Evolutionary conservation across 1,140 invertebrate genomes (phyloP).

Genomic region (roundworm (Caenorhabditis elegans)): WBcel235 BX284605.5:15547501-15548000

Average conservation of each 20-base stretch:
- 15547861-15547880: conserved; percentile 71
- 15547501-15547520: neutral
- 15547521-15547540: neutral
- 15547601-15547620: neutral
- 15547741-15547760: no score
- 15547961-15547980: no score
- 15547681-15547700: no score
- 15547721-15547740: no score
- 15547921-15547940: conserved; percentile 88
- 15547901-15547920: conserved; percentile 85
- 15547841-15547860: no score
- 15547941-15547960: conserved; percentile 77
- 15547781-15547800: no score
- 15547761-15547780: no score
- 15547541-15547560: neutral
- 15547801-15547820: no score
- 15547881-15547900: conserved; percentile 86
- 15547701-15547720: no score
- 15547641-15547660: neutral
- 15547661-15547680: no score
- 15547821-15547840: no score
- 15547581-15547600: neutral
- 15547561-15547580: neutral
- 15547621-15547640: neutral
- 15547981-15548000: no score